phyloP scores from a whole-genome alignment of 2,888 invertebrate genomes.

The Drosophila merina region DNA sequence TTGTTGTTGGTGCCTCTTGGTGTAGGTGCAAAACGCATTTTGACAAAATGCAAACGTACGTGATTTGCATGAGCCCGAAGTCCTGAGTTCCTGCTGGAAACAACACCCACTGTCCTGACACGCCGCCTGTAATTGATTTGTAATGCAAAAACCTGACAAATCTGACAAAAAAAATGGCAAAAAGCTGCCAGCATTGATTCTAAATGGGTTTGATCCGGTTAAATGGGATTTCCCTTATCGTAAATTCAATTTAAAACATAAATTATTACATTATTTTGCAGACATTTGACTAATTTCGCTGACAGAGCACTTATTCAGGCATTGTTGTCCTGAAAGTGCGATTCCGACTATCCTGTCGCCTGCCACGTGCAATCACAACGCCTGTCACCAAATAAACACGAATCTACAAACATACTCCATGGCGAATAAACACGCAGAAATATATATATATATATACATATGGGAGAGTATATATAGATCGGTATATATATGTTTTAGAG shows the following conservation, averaged over 20 bases:
- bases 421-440: not conserved
- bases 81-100: not conserved
- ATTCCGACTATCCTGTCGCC: constrained; percentile 49
- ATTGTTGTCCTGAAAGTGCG: constrained; percentile 4
- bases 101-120: constrained; percentile 31
- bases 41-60: constrained; percentile 76
- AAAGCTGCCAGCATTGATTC: constrained; percentile 6
- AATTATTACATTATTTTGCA: not conserved
- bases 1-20: constrained; percentile 42
- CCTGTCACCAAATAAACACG: constrained; percentile 39
- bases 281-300: constrained; percentile 19
- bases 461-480: no score
- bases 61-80: constrained; percentile 65
- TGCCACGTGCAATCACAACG: constrained; percentile 44
- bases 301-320: constrained; percentile 14
- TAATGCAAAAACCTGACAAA: constrained; percentile 66
- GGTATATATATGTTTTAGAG: not conserved
- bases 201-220: constrained; percentile 8
- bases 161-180: constrained; percentile 39
- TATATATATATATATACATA: not conserved
- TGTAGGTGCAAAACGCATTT: constrained; percentile 75
- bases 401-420: constrained; percentile 2
- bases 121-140: constrained; percentile 75
- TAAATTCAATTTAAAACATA: no score
- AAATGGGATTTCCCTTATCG: constrained; percentile 2